Evolutionary conservation across 1,140 invertebrate species (phyloP), one percentile per base, ranked within the genome.

Genomic region (Bicyclus anynana): DNA sequence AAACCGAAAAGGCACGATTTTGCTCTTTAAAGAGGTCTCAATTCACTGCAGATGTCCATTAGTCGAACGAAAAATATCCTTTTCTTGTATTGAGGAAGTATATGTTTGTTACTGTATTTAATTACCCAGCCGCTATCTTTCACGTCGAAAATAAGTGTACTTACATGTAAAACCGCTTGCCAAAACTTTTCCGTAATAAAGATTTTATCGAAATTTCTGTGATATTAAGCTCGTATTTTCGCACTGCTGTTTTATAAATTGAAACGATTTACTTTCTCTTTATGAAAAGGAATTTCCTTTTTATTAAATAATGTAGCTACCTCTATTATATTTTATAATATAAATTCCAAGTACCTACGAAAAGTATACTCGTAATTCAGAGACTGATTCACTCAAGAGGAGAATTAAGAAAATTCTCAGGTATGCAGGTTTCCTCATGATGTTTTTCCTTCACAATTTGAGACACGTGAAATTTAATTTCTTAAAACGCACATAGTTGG

Each of bases 1-100:
- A 40, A 40, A 40, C 37, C 37, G 17, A 40, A 40, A 14, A 40
- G 37, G 37, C 37, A 40, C 37, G 37, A 40, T 5, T 40, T 40
- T 14, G 37, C 37, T 40, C 37, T 40, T 40, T 40, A 40, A 40
- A 16, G 13, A 40, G 37, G 37, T 40, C 37, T 40, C 37, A 40
- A 40, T 40, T 40, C 3, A 17, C 16, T 14, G 5, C 9, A 12
- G 29, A 17, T 17, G 35, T 38, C n/a, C n/a, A n/a, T n/a, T n/a
- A n/a, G n/a, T n/a, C n/a, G n/a, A n/a, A n/a, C n/a, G n/a, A n/a
- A n/a, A n/a, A n/a, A n/a, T n/a, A n/a, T n/a, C n/a, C n/a, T 40
- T 13, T 38, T 38, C 4, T 16, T 38, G 3, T 16, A 38, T 2
- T 2, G 3, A 13, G 14, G 37, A 40, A 40, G 37, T 16, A 14